Percentiles rank a stretch among this genome's conserved stretches.
Evolutionary conservation across 2,888 invertebrate genomes (phyloP).

Genomic region (Tanypteryx hageni): DNA sequence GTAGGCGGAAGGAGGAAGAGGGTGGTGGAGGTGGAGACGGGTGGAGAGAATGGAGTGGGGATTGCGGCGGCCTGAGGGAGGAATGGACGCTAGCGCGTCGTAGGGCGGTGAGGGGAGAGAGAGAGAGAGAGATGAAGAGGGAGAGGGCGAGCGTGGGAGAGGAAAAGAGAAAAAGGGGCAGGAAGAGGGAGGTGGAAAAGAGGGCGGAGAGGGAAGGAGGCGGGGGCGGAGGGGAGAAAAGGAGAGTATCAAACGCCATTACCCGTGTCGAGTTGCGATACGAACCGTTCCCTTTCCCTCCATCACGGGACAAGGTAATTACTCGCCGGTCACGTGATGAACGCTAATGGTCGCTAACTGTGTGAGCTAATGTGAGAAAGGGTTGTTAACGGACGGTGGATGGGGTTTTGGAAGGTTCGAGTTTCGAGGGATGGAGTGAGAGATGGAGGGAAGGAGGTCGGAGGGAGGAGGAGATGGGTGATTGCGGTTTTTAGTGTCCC

Average conservation of each 20-base stretch:
- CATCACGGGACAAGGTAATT: constrained; percentile 56
- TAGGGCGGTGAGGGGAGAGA: too few relatives aligned
- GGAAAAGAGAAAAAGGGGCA: not conserved
- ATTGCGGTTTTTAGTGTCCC: constrained; percentile 27
- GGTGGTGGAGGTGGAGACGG: too few relatives aligned
- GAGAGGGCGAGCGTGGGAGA: not conserved
- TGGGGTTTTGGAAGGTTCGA: not conserved
- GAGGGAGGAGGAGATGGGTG: not conserved
- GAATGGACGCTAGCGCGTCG: not conserved
- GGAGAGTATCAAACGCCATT: not conserved
- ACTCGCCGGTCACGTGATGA: constrained; percentile 58
- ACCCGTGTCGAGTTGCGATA: constrained; percentile 20
- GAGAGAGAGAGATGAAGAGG: not conserved
- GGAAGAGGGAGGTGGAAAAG: too few relatives aligned
- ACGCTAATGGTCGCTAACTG: constrained; percentile 50
- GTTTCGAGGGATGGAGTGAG: not conserved
- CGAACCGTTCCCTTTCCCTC: not conserved
- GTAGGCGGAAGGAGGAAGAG: not conserved
- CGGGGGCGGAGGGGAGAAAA: too few relatives aligned
- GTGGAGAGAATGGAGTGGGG: not conserved
- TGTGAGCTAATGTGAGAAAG: constrained; percentile 43
- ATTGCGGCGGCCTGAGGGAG: not conserved
- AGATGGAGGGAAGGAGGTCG: not conserved
- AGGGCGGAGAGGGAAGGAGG: not conserved
- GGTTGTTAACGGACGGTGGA: not conserved